A percentile compares a stretch with the other conserved stretches of the same genome.
Conservation (phyloP, 2,888 invertebrate genomes). For the Trichacis sp. region DNA sequence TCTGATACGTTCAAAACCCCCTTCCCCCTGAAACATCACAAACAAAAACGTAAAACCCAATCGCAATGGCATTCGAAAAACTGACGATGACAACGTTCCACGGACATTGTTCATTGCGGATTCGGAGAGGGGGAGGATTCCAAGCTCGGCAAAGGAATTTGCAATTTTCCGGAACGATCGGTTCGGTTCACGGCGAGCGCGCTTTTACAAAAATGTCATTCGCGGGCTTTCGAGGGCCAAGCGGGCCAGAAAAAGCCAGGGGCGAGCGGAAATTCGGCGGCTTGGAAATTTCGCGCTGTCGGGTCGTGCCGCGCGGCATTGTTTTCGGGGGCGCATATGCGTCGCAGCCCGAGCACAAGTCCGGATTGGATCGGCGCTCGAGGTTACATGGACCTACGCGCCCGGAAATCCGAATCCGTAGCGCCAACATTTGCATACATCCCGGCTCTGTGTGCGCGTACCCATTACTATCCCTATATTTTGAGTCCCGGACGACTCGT, state of each 20-base stretch:
- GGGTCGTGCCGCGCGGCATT: slow-evolving; percentile 38
- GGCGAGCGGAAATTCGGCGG: slow-evolving; percentile 36
- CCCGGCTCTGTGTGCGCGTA: slow-evolving; percentile 20
- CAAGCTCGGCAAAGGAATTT: slow-evolving; percentile 28
- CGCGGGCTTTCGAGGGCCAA: slow-evolving; percentile 27
- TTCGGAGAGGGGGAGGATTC: too few relatives aligned
- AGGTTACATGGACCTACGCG: slow-evolving; percentile 62
- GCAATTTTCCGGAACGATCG: slow-evolving; percentile 41
- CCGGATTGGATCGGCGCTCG: slow-evolving; percentile 55
- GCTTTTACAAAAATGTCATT: slow-evolving; percentile 37
- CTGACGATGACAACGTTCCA: too few relatives aligned
- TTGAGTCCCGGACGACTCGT: slow-evolving; percentile 39
- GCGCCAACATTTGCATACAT: slow-evolving; percentile 50
- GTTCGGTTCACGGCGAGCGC: slow-evolving; percentile 29
- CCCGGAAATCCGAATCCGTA: slow-evolving; percentile 64
- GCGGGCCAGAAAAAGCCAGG: slow-evolving; percentile 34
- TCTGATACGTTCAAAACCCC: too few relatives aligned
- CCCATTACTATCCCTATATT: slow-evolving; percentile 17
- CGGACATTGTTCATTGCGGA: too few relatives aligned
- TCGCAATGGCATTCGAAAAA: too few relatives aligned
- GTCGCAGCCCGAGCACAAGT: slow-evolving; percentile 54
- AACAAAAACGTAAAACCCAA: too few relatives aligned
- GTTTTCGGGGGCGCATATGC: slow-evolving; percentile 55
- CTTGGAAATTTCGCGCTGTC: slow-evolving; percentile 39
- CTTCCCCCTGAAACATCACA: too few relatives aligned